Base-by-base conservation (phyloP, 2,797 vertebrate genomes). In the Epinephelus malabaricus region DNA sequence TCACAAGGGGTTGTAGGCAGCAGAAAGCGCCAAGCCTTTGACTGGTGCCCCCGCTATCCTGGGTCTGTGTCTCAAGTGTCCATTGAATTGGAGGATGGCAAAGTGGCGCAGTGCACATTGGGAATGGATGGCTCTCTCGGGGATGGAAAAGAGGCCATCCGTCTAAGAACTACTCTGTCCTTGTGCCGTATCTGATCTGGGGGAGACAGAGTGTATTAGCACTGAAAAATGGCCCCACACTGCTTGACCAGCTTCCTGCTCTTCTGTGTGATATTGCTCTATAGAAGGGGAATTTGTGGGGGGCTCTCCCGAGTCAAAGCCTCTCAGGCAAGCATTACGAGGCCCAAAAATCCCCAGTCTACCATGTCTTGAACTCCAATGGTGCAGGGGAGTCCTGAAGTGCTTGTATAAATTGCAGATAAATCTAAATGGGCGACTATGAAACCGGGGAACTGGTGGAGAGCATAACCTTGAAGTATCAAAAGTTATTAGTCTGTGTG, bases 171-270 rank as follows among this genome's bases (percentile, higher is more conserved):
- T 91, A 80, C 87, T 88, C 88, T 88, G 91, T 94, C 92, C 92
- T 92, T 93, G 89, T 86, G 89, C 88, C 75, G 70, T 94, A 92
- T 93, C 90, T 93, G 92, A 95, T 93, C 87, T 89, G 83, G 83
- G 86, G 78, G 86, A 94, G 94, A 94, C 94, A 92, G 91, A 90
- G 88, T 90, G 91, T 94, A 93, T 94, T 94, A 94, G 92, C 69
- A 80, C 92, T 91, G 88, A 94, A 90, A 92, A 93, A 94, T 90
- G 82, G 84, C 83, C 90, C 61, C 86, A 89, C 82, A 87, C 67
- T 82, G 91, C 87, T 90, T 89, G 87, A 89, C 90, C 89, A 90
- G 87, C 88, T 90, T 87, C 76, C 82, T 86, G 84, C 72, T 86
- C 88, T 88, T 78, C 80, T 83, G 81, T 88, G 81, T 81, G 86